Conservation (phyloP, 2,888 invertebrate genomes). For the Cryptops parisi region DNA sequence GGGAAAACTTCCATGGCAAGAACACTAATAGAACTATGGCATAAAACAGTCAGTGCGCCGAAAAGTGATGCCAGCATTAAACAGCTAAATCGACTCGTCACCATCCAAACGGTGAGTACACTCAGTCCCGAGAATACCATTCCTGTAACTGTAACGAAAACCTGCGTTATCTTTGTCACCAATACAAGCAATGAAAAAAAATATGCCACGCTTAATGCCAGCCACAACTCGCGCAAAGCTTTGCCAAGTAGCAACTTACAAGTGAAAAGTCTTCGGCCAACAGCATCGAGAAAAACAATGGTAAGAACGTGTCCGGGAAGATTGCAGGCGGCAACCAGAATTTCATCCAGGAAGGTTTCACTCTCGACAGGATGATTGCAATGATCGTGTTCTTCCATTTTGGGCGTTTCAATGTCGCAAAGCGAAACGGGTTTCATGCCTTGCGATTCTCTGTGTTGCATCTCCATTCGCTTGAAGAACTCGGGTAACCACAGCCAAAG, state of each 20-base stretch:
- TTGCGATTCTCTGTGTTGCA: constrained; percentile 38
- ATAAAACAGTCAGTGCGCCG: constrained; percentile 32
- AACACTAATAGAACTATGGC: constrained; percentile 62
- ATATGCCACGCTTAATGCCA: not conserved
- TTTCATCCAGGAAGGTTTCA: constrained; percentile 28
- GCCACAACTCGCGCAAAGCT: too few relatives aligned
- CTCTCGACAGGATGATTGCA: constrained; percentile 15
- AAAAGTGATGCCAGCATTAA: constrained; percentile 30
- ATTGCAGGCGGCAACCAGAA: constrained; percentile 30
- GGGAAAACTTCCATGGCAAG: constrained; percentile 87
- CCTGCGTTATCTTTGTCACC: too few relatives aligned
- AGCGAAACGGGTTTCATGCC: not conserved
- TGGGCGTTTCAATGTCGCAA: not conserved
- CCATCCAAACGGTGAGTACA: not conserved
- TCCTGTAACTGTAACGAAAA: constrained; percentile 1
- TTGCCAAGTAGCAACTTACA: too few relatives aligned
- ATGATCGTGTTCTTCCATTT: not conserved
- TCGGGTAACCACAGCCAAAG: constrained; percentile 97
- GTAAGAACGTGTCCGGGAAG: constrained; percentile 31
- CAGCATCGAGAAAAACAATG: constrained; percentile 28
- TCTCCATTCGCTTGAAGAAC: constrained; percentile 78
- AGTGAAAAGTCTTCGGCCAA: constrained; percentile 26
- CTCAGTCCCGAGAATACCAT: constrained; percentile 2
- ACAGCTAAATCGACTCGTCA: constrained; percentile 4
- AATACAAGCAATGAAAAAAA: not conserved